A percentile compares a stretch with the other conserved stretches of the same genome.
Evolutionary conservation across 2,888 invertebrate species (phyloP).

Genomic region (Amphimallon solstitiale): DNA sequence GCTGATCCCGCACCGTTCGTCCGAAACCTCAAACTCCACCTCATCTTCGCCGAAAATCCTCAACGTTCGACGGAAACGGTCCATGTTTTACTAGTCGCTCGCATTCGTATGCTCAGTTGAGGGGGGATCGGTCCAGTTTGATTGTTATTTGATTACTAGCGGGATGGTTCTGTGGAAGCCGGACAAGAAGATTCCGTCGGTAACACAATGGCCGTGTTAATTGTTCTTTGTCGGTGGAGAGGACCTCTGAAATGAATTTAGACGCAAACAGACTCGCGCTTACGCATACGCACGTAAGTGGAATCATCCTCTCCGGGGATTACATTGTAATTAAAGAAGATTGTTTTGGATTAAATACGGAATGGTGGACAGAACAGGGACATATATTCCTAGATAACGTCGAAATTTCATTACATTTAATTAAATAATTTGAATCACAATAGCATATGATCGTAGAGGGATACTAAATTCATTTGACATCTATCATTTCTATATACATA

Average conservation of each 20-base stretch:
- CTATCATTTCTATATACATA: too few relatives aligned
- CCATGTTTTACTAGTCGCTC: not conserved
- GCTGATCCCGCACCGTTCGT: not conserved
- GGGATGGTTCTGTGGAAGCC: constrained; percentile 47
- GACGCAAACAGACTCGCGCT: not conserved
- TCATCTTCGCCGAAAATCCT: not conserved
- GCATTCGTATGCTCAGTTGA: constrained; percentile 1
- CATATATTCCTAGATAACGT: not conserved
- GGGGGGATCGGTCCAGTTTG: constrained; percentile 45
- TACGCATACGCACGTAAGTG: not conserved
- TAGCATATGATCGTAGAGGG: too few relatives aligned
- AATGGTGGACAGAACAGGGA: not conserved
- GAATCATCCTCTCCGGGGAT: constrained; percentile 2
- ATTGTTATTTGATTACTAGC: constrained; percentile 54
- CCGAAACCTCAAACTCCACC: constrained; percentile 11
- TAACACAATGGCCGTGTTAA: constrained; percentile 26
- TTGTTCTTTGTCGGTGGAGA: constrained; percentile 22
- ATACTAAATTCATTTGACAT: too few relatives aligned
- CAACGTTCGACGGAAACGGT: not conserved
- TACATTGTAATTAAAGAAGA: constrained; percentile 29
- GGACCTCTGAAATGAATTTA: constrained; percentile 20
- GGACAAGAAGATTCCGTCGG: constrained; percentile 20
- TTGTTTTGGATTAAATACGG: constrained; percentile 23
- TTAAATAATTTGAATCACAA: too few relatives aligned
- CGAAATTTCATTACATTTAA: too few relatives aligned